Evolutionary conservation across 2,888 invertebrate species (phyloP).

Genomic region (Amblyjoppa proteus): DNA sequence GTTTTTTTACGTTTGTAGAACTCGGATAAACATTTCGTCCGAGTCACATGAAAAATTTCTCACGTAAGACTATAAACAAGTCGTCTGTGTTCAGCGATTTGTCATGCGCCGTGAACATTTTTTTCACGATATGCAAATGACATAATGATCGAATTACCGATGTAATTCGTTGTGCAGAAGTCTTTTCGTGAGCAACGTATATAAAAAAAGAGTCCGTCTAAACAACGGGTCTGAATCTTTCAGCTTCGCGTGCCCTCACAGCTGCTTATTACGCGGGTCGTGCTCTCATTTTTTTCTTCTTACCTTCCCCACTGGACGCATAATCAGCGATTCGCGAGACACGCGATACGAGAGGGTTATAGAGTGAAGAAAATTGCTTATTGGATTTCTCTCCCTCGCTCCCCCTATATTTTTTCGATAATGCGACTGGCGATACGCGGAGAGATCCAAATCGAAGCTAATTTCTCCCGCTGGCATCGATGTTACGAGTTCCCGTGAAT

Average conservation of each 20-base stretch:
- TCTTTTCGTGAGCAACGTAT: not conserved
- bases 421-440: conserved; percentile 39
- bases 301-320: conserved; percentile 18
- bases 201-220: not conserved
- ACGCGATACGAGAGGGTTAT: conserved; percentile 47
- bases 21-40: not conserved
- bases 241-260: conserved; percentile 1
- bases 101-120: not conserved
- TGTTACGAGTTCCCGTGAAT: conserved; percentile 32
- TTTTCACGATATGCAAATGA: not conserved
- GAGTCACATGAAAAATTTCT: not conserved
- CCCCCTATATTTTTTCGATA: conserved; percentile 27
- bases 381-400: conserved; percentile 23
- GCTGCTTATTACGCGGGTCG: conserved; percentile 27
- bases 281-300: conserved; percentile 41
- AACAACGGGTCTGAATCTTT: conserved; percentile 26
- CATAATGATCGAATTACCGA: not conserved
- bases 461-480: conserved; percentile 16
- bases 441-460: conserved; percentile 20
- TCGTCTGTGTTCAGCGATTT: not conserved
- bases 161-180: not conserved
- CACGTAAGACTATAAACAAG: not conserved
- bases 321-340: conserved; percentile 48
- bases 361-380: conserved; percentile 43
- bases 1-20: not conserved